Base-by-base conservation (phyloP, 2,888 invertebrate genomes). In the Nipponacmea schrenckii region DNA sequence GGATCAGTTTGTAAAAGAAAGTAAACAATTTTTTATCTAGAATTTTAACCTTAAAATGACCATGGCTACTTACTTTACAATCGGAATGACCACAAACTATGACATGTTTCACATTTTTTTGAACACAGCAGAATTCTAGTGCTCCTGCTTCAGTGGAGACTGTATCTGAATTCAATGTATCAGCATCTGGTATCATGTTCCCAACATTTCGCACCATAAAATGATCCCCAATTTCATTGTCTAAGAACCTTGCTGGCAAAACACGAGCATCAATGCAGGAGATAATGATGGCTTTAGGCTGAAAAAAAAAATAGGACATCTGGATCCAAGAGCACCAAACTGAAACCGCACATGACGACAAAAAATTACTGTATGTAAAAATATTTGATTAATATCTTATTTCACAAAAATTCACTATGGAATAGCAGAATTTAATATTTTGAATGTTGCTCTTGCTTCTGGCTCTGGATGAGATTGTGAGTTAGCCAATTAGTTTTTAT, bases 231-330 rank as follows among this genome's bases (percentile, higher is more conserved):
- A 97, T 95, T 89, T 96, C 94, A 70, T 96, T 96, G 91, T 96
- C 95, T 71, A 96, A 96, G 89, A 97, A 96, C 88, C 96, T 92
- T 73, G 97, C 96, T 31, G 98, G 97, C 83, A 97, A 94, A 94
- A 98, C 96, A 90, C 98, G 92, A 89, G 96, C 96, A 92, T 98
- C 98, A 94, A 98, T 97, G 90, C 98, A 98, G 63, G 97, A 96
- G 90, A 98, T 97, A 91, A 98, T 96, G 76, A 98, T 94, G 77
- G 97, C 96, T 91, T 96, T 95, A 24, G 98, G 98, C 96, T 98
- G 90, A 63, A 79, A 79, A 27, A 20, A 62, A 24, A 46, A 26
- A 63, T 20, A 62, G 26, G 12, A 20, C 4, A 62, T 56, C 24
- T 50, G n/a, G n/a, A n/a, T n/a, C n/a, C n/a, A n/a, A n/a, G n/a